These are phyloP conservation scores for Xestia xanthographa DNA, from an alignment of 2,888 invertebrate species.

Conservation along the genomic window DNA sequence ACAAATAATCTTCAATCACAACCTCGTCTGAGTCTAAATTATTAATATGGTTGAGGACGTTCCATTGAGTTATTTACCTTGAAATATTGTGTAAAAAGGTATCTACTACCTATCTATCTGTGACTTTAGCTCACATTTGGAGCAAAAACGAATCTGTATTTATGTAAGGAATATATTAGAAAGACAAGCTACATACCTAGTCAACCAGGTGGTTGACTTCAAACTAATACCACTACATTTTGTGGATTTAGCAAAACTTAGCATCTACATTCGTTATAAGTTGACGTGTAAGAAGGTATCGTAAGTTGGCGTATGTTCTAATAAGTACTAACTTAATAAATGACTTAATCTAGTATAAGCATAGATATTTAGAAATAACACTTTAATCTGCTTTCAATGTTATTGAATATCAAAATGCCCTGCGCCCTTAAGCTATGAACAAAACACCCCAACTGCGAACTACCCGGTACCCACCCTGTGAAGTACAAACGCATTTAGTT, in stretches of 20 bases:
- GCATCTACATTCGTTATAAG: too few relatives aligned
- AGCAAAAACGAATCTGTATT: not conserved
- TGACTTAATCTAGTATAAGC: not conserved
- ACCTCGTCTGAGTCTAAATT: conserved; percentile 44
- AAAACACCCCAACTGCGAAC: not conserved
- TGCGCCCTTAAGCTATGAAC: conserved; percentile 6
- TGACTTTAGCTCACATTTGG: not conserved
- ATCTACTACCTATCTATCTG: not conserved
- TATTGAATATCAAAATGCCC: conserved; percentile 20
- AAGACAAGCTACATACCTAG: too few relatives aligned
- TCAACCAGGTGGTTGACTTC: too few relatives aligned
- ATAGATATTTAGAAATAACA: not conserved
- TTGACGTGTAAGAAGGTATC: too few relatives aligned
- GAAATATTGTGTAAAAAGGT: conserved; percentile 22
- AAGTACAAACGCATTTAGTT: not conserved
- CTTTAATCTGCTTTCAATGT: conserved; percentile 12
- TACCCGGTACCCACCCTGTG: not conserved
- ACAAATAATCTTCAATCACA: conserved; percentile 27
- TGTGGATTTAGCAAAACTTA: too few relatives aligned
- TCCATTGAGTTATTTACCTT: conserved; percentile 13
- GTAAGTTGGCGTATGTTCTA: too few relatives aligned
- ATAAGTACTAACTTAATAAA: too few relatives aligned
- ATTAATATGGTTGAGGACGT: conserved; percentile 23
- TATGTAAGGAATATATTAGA: too few relatives aligned
- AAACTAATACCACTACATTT: too few relatives aligned